Conservation (phyloP, 2,888 invertebrate species). For the Cephus spinipes region DNA sequence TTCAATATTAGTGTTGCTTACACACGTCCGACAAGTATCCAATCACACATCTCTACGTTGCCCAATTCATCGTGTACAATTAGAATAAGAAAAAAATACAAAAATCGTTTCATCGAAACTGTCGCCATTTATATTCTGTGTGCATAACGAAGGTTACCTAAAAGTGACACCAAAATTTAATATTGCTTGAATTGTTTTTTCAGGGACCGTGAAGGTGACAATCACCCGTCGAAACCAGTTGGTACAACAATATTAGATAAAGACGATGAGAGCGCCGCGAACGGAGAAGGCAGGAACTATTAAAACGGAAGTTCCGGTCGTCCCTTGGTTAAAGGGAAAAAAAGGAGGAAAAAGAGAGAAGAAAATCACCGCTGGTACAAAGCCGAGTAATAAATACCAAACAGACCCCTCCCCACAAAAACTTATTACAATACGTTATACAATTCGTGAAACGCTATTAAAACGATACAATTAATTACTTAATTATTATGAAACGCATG, state of each 20-base stretch:
- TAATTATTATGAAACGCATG: not conserved
- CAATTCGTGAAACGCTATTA: slow-evolving; percentile 25
- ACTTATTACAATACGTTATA: slow-evolving; percentile 27
- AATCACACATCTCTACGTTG: not conserved
- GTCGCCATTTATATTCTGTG: not conserved
- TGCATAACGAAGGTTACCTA: not conserved
- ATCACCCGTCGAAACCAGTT: slow-evolving; percentile 60
- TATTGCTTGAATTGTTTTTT: slow-evolving; percentile 23
- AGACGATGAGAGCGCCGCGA: not conserved
- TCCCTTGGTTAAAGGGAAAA: not conserved
- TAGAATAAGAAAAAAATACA: not conserved
- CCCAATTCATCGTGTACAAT: not conserved
- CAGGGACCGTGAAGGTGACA: slow-evolving; percentile 64
- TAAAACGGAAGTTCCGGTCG: slow-evolving; percentile 3
- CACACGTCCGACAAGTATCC: not conserved
- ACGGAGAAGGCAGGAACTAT: not conserved
- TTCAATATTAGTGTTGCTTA: not conserved
- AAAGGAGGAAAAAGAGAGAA: not conserved
- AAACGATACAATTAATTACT: slow-evolving; percentile 31
- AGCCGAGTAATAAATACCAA: slow-evolving; percentile 24
- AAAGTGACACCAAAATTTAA: not conserved
- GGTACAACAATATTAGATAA: slow-evolving; percentile 50
- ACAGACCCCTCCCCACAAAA: not conserved
- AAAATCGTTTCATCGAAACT: not conserved
- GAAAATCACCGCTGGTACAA: slow-evolving; percentile 14